A percentile compares a stretch with the other conserved stretches of the same genome.
Conservation (phyloP, 2,888 invertebrate species). For the Caenorhabditis uteleia region DNA sequence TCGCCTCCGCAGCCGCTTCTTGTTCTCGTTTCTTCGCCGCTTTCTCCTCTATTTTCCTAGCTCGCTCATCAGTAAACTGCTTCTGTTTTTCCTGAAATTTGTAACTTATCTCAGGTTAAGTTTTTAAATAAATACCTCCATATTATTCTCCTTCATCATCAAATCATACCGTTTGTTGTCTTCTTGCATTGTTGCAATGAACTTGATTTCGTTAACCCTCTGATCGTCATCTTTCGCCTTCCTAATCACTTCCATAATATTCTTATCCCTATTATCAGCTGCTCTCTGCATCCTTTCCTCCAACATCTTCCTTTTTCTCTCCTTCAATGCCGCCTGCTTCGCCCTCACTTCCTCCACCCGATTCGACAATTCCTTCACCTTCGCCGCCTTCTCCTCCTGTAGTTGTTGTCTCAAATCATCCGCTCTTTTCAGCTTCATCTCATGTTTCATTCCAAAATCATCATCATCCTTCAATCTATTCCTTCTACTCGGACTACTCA, state of each 20-base stretch:
- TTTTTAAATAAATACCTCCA: slow-evolving; percentile 5
- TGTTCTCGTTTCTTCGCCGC: slow-evolving; percentile 84
- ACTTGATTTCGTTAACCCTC: slow-evolving; percentile 93
- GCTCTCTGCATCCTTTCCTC: slow-evolving; percentile 77
- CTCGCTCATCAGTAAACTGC: slow-evolving; percentile 81
- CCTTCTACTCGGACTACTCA: slow-evolving; percentile 79
- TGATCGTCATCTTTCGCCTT: slow-evolving; percentile 98
- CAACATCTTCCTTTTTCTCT: slow-evolving; percentile 75
- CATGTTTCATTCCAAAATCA: slow-evolving; percentile 74
- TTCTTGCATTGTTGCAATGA: slow-evolving; percentile 92
- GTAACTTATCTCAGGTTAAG: too few species aligned
- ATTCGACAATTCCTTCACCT: slow-evolving; percentile 83
- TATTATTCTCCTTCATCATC: slow-evolving; percentile 76
- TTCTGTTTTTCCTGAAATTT: slow-evolving; percentile 39
- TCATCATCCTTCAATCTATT: slow-evolving; percentile 33
- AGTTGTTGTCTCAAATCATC: slow-evolving; percentile 84
- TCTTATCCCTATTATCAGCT: slow-evolving; percentile 86
- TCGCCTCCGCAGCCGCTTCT: slow-evolving; percentile 21
- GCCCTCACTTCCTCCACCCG: slow-evolving; percentile 78
- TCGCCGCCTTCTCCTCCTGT: slow-evolving; percentile 83
- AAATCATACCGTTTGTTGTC: slow-evolving; percentile 92
- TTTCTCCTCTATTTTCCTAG: slow-evolving; percentile 85
- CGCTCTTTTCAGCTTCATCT: slow-evolving; percentile 89
- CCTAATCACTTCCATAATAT: slow-evolving; percentile 78
- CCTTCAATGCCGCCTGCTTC: slow-evolving; percentile 84